Evolutionary conservation across 2,797 vertebrate genomes (phyloP), one percentile per base, ranked within the genome.

Genomic region (Lithobates sylvaticus): DNA sequence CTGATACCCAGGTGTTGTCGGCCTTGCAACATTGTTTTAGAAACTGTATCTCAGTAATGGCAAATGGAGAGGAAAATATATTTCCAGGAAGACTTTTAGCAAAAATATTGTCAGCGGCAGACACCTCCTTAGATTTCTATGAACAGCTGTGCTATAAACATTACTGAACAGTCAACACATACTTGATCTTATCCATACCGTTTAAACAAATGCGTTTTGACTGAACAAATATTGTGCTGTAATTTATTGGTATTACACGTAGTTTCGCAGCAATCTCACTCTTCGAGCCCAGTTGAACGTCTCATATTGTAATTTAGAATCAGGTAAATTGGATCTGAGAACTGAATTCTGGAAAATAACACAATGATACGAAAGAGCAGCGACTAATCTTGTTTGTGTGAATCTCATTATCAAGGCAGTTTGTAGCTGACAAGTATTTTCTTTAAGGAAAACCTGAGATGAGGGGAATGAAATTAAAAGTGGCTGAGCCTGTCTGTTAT

Each of bases 351-450:
- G 76, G 68, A 84, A 64, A 84, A 84, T 78, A 84, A 70, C 65
- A 50, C 16, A 34, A 70, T 77, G 74, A 71, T 84, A 84, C 70
- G 69, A 69, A 34, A 47, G 64, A 44, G 69, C 42, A 36, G 39
- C 18, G 12, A 34, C 76, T 73, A 74, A 73, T 80, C 42, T 70
- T 27, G 47, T 34, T 80, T 68, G 58, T 80, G 70, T 36, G 70
- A 75, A 80, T 85, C 84, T 80, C 71, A 80, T 80, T 80, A 85
- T 80, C 84, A 74, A 69, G 84, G 70, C 61, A 36, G 70, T 80
- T 74, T 79, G 54, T 74, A 54, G 78, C 77, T 80, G 70, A 80
- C 77, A 85, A 85, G 77, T 75, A 58, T 74, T 76, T 84, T 84
- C 83, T 84, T 77, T 78, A 64, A 72, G 64, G 65, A 54, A 58